A percentile compares a stretch with the other conserved stretches of the same genome.
Evolutionary conservation across 2,888 invertebrate genomes (phyloP).

Genomic region (Erynnis tages): DNA sequence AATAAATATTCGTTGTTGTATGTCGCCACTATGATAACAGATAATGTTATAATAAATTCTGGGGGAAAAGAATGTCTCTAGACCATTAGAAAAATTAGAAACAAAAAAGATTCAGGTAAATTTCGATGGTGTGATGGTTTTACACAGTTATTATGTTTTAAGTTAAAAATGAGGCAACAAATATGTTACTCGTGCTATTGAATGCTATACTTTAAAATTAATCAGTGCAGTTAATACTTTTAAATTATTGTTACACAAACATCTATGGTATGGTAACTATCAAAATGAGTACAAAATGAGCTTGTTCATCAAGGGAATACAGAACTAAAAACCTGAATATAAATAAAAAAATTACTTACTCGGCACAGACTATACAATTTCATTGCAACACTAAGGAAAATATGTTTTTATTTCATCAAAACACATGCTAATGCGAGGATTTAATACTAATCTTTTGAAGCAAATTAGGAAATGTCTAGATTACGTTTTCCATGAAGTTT

Average conservation of each 20-base stretch:
- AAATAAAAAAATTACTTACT: no score
- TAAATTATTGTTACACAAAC: slow-evolving; percentile 4
- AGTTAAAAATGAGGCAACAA: slow-evolving; percentile 25
- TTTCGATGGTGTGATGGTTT: slow-evolving; percentile 79
- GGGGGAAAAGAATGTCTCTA: no score
- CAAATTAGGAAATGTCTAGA: not conserved
- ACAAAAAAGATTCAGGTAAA: slow-evolving; percentile 65
- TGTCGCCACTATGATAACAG: no score
- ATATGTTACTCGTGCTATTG: slow-evolving; percentile 24
- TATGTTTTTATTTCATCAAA: not conserved
- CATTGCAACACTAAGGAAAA: not conserved
- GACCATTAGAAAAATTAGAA: slow-evolving; percentile 31
- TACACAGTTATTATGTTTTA: slow-evolving; percentile 39
- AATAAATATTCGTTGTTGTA: not conserved
- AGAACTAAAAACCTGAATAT: no score
- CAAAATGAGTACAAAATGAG: no score
- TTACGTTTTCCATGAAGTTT: no score
- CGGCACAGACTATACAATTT: not conserved
- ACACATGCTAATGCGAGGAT: not conserved
- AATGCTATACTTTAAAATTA: slow-evolving; percentile 24
- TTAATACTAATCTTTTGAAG: not conserved
- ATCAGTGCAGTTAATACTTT: slow-evolving; percentile 18
- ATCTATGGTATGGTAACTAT: no score
- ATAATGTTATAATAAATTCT: no score
- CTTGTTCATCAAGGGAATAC: no score